phyloP scores from a whole-genome alignment of 2,888 invertebrate genomes.

The Lochmaea crataegi region DNA sequence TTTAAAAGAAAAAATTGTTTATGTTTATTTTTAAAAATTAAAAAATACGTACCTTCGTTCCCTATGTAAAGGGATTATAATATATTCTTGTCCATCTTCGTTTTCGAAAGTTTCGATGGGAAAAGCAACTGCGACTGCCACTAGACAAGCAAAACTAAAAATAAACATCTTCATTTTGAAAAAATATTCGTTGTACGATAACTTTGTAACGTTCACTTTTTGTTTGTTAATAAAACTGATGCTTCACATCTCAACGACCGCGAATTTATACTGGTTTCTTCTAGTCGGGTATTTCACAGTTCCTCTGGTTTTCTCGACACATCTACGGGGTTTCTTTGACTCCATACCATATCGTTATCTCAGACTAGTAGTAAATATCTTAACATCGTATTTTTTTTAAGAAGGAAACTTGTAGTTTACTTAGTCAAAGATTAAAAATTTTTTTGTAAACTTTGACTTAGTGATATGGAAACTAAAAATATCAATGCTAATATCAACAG shows the following conservation, averaged over 20 bases:
- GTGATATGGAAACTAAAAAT: no score
- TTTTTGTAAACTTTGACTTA: no score
- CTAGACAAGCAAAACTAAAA: conserved; percentile 18
- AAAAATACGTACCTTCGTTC: conserved; percentile 39
- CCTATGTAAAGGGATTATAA: conserved; percentile 38
- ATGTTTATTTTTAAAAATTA: not conserved
- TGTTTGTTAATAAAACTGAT: not conserved
- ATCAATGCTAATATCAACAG: no score
- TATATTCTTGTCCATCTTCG: conserved; percentile 42
- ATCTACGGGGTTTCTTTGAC: not conserved
- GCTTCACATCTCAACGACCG: not conserved
- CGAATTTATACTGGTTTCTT: not conserved
- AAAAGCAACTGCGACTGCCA: conserved; percentile 36
- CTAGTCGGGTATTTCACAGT: not conserved
- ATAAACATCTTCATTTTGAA: conserved; percentile 41
- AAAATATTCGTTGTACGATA: not conserved
- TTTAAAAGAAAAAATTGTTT: not conserved
- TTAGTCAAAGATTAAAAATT: no score
- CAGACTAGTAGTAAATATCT: not conserved
- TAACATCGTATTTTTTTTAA: not conserved
- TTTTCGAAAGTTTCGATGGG: conserved; percentile 44
- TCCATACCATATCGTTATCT: not conserved
- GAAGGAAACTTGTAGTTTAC: not conserved
- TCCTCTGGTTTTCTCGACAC: not conserved
- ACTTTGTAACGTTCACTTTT: not conserved